These are phyloP conservation scores for Euwallacea similis DNA, from an alignment of 1,140 invertebrate genomes.

Conservation along the genomic window DNA sequence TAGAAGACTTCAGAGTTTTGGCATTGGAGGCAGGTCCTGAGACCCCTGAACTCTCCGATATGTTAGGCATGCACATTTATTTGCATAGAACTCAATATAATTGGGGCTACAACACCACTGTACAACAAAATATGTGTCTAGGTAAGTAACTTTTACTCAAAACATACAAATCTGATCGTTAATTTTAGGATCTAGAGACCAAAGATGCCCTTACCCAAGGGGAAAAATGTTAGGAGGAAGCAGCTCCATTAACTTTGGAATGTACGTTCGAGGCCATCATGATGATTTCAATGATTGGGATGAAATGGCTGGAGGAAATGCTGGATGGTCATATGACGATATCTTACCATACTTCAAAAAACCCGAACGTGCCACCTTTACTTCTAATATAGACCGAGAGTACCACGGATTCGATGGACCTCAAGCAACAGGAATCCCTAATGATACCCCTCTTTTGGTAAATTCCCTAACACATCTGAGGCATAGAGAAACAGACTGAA, in stretches of 20 bases:
- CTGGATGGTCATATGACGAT: slow-evolving; percentile 43
- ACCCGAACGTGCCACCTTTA: slow-evolving; percentile 48
- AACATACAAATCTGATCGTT: not conserved
- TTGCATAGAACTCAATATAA: slow-evolving; percentile 76
- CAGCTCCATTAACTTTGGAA: slow-evolving; percentile 83
- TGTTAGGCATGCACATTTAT: slow-evolving; percentile 72
- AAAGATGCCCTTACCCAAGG: slow-evolving; percentile 62
- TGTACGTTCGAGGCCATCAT: slow-evolving; percentile 80
- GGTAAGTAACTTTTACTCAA: slow-evolving; percentile 55
- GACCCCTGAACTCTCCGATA: slow-evolving; percentile 60
- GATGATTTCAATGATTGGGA: slow-evolving; percentile 68
- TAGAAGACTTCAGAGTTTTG: slow-evolving; percentile 75
- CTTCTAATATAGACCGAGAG: slow-evolving; percentile 14
- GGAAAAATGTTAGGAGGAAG: slow-evolving; percentile 73
- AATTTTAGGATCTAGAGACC: slow-evolving; percentile 56
- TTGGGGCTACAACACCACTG: slow-evolving; percentile 89
- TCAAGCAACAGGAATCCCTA: slow-evolving; percentile 16
- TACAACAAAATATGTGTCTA: slow-evolving; percentile 76
- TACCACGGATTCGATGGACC: slow-evolving; percentile 33
- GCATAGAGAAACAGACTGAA: not conserved
- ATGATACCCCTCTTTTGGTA: slow-evolving; percentile 23
- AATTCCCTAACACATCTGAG: not conserved
- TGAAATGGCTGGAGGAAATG: slow-evolving; percentile 62
- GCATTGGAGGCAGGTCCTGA: slow-evolving; percentile 81
- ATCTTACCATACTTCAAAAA: slow-evolving; percentile 44